Evolutionary conservation across 1,140 invertebrate genomes (phyloP), one percentile per base, ranked within the genome.

Genomic region (Drosophila arawakana): DNA sequence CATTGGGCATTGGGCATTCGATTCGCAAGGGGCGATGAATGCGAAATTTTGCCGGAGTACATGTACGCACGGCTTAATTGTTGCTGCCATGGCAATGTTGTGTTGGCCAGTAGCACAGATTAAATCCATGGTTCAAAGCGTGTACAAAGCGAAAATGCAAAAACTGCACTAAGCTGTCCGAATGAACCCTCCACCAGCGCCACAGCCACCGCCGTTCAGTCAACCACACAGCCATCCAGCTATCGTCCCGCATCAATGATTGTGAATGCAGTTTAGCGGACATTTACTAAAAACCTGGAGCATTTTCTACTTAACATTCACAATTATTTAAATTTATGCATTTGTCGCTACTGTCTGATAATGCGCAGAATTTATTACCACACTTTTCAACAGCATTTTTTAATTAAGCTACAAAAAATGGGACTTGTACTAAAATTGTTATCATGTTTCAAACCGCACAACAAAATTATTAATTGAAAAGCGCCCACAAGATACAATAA

Each of bases 41-140:
- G 66, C 72, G 76, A 82, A 82, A 88, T 88, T 30, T 81, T 76
- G 54, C 82, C 72, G 34, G 60, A 39, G 79, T 73, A 86, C 82
- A 82, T 80, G 66, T 80, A 76, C 63, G 81, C 76, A 82, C 79
- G 83, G 83, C 73, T 77, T 86, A 86, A 86, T 86, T 88, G 82
- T 66, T 72, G 68, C 41, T 72, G 57, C 69, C 52, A 59, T 80
- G 73, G 60, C 81, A 75, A 70, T 77, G 77, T 80, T 35, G 52
- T 60, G 59, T 43, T 63, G 73, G 18, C 47, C 68, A 57, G 55
- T 15, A 30, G 68, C 50, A 58, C 50, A 74, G 73, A 76, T 76
- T 76, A 76, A 73, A 76, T 72, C 73, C 59, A 60, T 52, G 65
- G 41, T 54, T 49, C 35, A 59, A 55, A 41, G 55, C 49, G 71